These are phyloP conservation scores for Eristalinus sepulchralis DNA, from an alignment of 2,888 invertebrate genomes.

Conservation along the genomic window DNA sequence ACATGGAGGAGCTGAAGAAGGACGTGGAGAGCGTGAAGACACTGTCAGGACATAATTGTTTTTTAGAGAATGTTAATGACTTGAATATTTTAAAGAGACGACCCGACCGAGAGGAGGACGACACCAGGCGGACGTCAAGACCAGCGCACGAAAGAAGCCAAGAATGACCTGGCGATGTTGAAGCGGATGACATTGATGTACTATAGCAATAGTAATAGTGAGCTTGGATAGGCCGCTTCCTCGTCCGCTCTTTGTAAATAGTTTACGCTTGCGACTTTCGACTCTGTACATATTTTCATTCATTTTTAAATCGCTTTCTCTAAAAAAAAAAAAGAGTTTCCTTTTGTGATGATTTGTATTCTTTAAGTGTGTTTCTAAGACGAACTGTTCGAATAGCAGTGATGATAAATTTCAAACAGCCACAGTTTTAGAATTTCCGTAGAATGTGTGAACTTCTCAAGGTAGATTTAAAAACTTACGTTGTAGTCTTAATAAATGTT, in stretches of 20 bases:
- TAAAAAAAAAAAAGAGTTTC: background rate
- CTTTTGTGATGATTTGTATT: background rate
- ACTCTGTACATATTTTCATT: constrained; percentile 25
- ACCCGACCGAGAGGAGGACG: constrained; percentile 82
- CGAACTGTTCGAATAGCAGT: background rate
- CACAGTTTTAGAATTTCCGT: background rate
- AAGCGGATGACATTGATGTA: constrained; percentile 80
- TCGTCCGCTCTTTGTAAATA: constrained; percentile 23
- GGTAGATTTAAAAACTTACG: background rate
- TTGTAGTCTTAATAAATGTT: constrained; percentile 17
- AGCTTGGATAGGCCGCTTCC: constrained; percentile 40
- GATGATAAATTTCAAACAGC: background rate
- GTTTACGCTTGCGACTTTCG: background rate
- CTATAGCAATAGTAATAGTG: constrained; percentile 73
- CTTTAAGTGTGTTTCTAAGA: background rate
- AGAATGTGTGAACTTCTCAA: background rate
- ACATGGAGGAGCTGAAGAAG: constrained; percentile 98
- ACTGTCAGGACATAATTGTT: constrained; percentile 92
- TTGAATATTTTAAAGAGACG: constrained; percentile 95
- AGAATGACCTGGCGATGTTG: constrained; percentile 79
- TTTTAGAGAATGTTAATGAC: constrained; percentile 95
- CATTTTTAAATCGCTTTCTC: background rate
- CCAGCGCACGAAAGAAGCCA: constrained; percentile 74
- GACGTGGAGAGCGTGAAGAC: constrained; percentile 97
- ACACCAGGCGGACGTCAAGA: constrained; percentile 67